Conservation (phyloP, 2,888 invertebrate species). For the Drosophila formosana region DNA sequence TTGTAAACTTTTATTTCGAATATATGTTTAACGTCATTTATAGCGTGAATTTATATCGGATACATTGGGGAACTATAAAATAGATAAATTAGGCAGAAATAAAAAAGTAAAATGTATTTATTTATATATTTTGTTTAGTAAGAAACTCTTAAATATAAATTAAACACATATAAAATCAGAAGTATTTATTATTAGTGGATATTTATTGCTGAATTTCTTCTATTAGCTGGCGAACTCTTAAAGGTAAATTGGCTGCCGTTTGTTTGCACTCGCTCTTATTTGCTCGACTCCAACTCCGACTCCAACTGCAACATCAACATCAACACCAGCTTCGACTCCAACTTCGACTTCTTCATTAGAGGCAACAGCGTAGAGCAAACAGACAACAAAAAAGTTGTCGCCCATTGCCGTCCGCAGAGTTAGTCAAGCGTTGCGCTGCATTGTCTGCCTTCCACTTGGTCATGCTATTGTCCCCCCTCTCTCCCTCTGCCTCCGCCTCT, state of each 20-base stretch:
- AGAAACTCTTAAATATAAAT: neutral
- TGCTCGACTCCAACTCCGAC: slow-evolving; percentile 26
- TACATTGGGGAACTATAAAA: too few species aligned
- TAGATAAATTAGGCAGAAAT: too few species aligned
- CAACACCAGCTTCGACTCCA: slow-evolving; percentile 7
- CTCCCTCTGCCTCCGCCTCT: neutral
- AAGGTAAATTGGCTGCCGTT: slow-evolving; percentile 12
- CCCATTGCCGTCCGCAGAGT: slow-evolving; percentile 52
- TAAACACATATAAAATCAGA: neutral
- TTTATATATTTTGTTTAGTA: too few species aligned
- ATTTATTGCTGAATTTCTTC: slow-evolving; percentile 1
- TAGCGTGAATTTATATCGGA: neutral
- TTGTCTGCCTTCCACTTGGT: slow-evolving; percentile 44
- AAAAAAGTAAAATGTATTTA: too few species aligned
- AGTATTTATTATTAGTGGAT: neutral
- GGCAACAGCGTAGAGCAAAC: slow-evolving; percentile 36
- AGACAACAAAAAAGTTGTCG: slow-evolving; percentile 39
- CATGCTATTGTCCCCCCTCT: slow-evolving; percentile 20
- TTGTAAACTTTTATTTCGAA: neutral
- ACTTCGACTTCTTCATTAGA: slow-evolving; percentile 67
- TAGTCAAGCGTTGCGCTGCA: slow-evolving; percentile 64
- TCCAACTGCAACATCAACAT: slow-evolving; percentile 12
- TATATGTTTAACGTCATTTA: too few species aligned
- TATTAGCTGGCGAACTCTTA: neutral
- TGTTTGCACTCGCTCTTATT: slow-evolving; percentile 39